Percentiles rank a stretch among this genome's conserved stretches.
phyloP scores from a whole-genome alignment of 2,888 invertebrate species.

The Linhomoeus sp. region DNA sequence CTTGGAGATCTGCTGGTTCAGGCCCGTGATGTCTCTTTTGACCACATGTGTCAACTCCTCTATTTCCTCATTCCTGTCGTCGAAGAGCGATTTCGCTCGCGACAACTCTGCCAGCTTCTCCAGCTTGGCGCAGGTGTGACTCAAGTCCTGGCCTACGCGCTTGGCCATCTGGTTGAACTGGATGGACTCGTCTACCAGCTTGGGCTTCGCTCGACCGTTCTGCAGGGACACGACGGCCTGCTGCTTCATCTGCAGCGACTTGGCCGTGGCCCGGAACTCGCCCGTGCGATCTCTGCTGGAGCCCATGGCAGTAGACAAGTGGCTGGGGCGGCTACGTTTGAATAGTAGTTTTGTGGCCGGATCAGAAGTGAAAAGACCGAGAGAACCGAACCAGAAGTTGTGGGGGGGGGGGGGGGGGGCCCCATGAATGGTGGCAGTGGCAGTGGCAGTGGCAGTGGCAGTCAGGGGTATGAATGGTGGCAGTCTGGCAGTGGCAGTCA shows the following conservation, averaged over 20 bases:
- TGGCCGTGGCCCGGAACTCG: slow-evolving; percentile 19
- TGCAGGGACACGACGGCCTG: neutral
- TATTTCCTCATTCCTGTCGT: slow-evolving; percentile 58
- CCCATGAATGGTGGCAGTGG: no score
- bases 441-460: no score
- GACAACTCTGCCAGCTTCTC: slow-evolving; percentile 82
- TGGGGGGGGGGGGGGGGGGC: no score
- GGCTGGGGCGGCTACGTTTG: no score
- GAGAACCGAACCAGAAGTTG: no score
- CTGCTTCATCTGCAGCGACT: slow-evolving; percentile 17
- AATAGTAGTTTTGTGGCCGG: no score
- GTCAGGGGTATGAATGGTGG: no score
- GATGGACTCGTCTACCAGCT: slow-evolving; percentile 14
- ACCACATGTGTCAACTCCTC: slow-evolving; percentile 92
- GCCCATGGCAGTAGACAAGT: no score
- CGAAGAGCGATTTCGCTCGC: slow-evolving; percentile 84
- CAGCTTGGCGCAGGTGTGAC: slow-evolving; percentile 82
- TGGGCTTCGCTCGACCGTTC: neutral
- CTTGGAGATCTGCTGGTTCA: slow-evolving; percentile 90
- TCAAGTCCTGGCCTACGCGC: slow-evolving; percentile 77
- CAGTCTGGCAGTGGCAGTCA: no score
- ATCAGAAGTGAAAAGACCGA: no score
- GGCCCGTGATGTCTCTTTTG: slow-evolving; percentile 65
- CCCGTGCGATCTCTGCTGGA: slow-evolving; percentile 23
- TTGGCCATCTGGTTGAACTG: slow-evolving; percentile 25